Base-by-base conservation (phyloP, 2,888 invertebrate genomes). In the Eulithis testata region DNA sequence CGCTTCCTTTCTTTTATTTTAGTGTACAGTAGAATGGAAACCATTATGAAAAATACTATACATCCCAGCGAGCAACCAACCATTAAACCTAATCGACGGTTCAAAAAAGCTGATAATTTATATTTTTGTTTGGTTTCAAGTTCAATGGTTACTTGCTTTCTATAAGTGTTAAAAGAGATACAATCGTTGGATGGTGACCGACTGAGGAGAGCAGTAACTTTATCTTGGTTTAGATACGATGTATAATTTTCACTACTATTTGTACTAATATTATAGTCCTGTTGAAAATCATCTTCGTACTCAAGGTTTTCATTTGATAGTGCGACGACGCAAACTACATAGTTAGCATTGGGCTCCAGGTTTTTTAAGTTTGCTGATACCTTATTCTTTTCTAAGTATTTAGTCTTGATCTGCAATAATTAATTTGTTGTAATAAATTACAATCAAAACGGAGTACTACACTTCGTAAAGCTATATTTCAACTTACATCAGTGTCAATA, bases 1-100 rank as follows among this genome's bases (percentile, higher is more conserved):
- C 92, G 76, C 73, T 91, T 91, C 65, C 93, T 82, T 77, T 92
- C 93, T 78, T 91, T 92, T 52, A 92, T 87, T 81, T 93, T 93
- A 64, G 92, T 93, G 68, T 93, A 93, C 59, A 88, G 75, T 68
- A 93, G 76, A 77, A 93, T 80, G 9, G 93, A 82, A 9, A 93
- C 91, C 92, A 93, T 90, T 31, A 93, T 78, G 75, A 93, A 91
- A 75, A 93, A 93, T 50, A 92, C 92, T 72, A 93, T 81, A 72
- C 85, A 87, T 61, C 93, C 93, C 79, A 93, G 81, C 60, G 86
- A 84, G 78, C 93, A 93, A 47, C 93, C 93, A 31, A 93, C 91
- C 70, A 92, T 92, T 68, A 93, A 78, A 54, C 93, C 93, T 83
- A 92, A 85, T 65, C 93, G 86, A 60, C 92, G 85, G 72, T 90